Evolutionary conservation across 1,140 invertebrate species (phyloP), one percentile per base, ranked within the genome.

Genomic region (Gonioctena quinquepunctata): DNA sequence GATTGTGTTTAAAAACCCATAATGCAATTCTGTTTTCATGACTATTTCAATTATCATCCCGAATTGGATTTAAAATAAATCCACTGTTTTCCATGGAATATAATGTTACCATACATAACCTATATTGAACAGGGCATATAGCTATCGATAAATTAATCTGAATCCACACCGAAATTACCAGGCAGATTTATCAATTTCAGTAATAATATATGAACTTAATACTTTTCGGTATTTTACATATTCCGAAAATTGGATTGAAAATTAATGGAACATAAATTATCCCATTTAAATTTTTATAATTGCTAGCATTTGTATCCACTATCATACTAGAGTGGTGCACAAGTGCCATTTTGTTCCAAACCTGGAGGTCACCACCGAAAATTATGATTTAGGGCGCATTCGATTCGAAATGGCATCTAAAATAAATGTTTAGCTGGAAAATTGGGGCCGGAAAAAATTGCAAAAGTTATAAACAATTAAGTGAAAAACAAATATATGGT

Each of bases 81-180:
- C 13, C 54, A 25, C 54, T 57, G 22, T 57, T 57, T 23, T 57
- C 16, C 25, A 57, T 57, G 22, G 22, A 57, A 57, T 57, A 5
- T 57, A 57, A 57, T 57, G 21, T 13, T 57, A n/a, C 21, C 25
- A 57, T 19, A 57, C 25, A 57, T 23, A 57, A 57, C 25, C 13
- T 49, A 23, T 22, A 57, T 57, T 57, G 19, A n/a, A 25, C 21
- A 18, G 21, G 13, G 6, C 22, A 23, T 57, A 57, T 22, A n/a
- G 54, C 54, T 57, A 57, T 57, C 22, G 21, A 57, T 57, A 57
- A 18, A 57, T 25, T 57, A 25, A 57, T 25, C 13, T 57, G 22
- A 57, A 23, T 57, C 21, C 54, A 2, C 54, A n/a, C 54, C 11
- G 19, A 57, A 23, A 57, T 57, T 21, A 57, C 25, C 25, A 21